These are phyloP conservation scores for Cylloceria caligata DNA, from an alignment of 2,888 invertebrate species.

Conservation along the genomic window DNA sequence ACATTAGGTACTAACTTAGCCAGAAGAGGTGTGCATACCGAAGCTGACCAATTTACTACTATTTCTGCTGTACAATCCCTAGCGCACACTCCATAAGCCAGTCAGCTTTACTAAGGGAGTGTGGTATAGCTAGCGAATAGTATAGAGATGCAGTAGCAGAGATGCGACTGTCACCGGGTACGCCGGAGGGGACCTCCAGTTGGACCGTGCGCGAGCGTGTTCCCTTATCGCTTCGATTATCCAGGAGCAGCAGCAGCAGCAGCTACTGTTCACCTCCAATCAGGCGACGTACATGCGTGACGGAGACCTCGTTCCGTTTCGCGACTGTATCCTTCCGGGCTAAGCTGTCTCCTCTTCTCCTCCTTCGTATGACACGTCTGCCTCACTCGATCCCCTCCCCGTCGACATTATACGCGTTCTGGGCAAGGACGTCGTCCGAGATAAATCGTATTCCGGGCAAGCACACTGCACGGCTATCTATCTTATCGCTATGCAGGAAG, in stretches of 20 bases:
- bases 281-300: slow-evolving; percentile 59
- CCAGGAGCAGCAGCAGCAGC: slow-evolving; percentile 65
- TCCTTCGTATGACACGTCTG: slow-evolving; percentile 40
- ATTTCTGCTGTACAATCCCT: background rate
- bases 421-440: slow-evolving; percentile 62
- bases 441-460: slow-evolving; percentile 64
- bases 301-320: slow-evolving; percentile 58
- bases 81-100: slow-evolving; percentile 6
- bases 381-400: slow-evolving; percentile 25
- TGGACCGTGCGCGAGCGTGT: slow-evolving; percentile 50
- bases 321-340: slow-evolving; percentile 63
- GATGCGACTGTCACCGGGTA: slow-evolving; percentile 51
- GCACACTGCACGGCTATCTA: slow-evolving; percentile 57
- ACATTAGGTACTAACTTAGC: slow-evolving; percentile 5
- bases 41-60: slow-evolving; percentile 28
- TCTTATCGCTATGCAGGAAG: slow-evolving; percentile 63
- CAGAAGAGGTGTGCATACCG: slow-evolving; percentile 18
- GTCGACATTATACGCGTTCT: slow-evolving; percentile 63
- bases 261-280: slow-evolving; percentile 59
- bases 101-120: slow-evolving; percentile 23
- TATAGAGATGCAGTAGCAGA: slow-evolving; percentile 11
- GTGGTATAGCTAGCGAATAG: slow-evolving; percentile 1
- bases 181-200: slow-evolving; percentile 43
- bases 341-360: slow-evolving; percentile 49
- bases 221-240: slow-evolving; percentile 76